These are phyloP conservation scores for Drosophila austrosaltans DNA, from an alignment of 2,888 invertebrate genomes.

Conservation along the genomic window DNA sequence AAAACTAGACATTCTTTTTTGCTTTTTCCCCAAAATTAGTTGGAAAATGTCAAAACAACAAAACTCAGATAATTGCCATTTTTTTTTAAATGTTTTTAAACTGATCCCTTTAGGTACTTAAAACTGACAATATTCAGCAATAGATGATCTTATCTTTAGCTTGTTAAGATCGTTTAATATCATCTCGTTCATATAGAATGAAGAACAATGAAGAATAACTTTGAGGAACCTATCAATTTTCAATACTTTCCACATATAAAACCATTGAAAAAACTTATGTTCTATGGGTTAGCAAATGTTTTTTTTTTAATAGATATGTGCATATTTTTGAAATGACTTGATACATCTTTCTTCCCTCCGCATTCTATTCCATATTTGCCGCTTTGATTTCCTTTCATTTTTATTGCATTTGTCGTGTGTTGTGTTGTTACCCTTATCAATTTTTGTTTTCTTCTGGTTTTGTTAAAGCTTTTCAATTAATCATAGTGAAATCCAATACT, in stretches of 20 bases:
- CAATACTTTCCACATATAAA: too few species aligned
- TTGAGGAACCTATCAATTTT: too few species aligned
- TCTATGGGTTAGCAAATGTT: too few species aligned
- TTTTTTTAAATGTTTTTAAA: not conserved
- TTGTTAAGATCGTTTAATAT: too few species aligned
- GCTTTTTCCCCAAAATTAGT: not conserved
- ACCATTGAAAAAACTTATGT: too few species aligned
- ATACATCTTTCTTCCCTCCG: not conserved
- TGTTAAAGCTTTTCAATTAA: constrained; percentile 46
- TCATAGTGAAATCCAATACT: constrained; percentile 49
- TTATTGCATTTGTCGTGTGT: not conserved
- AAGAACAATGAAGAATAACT: too few species aligned
- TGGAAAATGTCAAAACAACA: not conserved
- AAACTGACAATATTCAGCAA: too few species aligned
- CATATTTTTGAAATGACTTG: not conserved
- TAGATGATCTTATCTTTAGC: too few species aligned
- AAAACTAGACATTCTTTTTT: not conserved
- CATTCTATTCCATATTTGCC: not conserved
- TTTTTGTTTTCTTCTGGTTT: not conserved
- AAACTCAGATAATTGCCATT: not conserved
- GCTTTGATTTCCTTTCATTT: not conserved
- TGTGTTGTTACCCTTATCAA: constrained; percentile 7
- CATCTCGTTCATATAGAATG: too few species aligned
- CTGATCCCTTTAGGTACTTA: too few species aligned
- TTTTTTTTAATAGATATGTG: not conserved